These are phyloP conservation scores for Amphipyra berbera DNA, from an alignment of 2,888 invertebrate genomes.

Conservation along the genomic window DNA sequence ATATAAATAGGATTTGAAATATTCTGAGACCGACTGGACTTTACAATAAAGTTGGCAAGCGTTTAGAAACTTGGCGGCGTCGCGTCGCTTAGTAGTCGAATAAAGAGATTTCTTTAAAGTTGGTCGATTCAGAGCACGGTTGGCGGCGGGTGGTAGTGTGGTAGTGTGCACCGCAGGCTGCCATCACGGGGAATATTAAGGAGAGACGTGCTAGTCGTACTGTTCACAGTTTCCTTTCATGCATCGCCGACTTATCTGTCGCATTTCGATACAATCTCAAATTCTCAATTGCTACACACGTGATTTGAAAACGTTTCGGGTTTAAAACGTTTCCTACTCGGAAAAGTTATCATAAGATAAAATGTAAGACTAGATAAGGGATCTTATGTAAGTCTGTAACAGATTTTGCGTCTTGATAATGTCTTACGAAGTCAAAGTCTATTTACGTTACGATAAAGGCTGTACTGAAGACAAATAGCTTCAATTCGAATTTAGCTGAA, in stretches of 20 bases:
- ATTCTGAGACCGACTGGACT: constrained; percentile 29
- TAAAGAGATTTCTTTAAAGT: constrained; percentile 63
- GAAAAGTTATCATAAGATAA: constrained; percentile 15
- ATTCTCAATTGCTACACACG: constrained; percentile 56
- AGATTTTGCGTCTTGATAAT: constrained; percentile 3
- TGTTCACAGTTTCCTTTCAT: constrained; percentile 50
- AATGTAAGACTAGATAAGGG: constrained; percentile 5
- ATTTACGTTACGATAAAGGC: not conserved
- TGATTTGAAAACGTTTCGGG: constrained; percentile 47
- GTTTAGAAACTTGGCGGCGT: constrained; percentile 51
- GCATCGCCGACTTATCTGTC: constrained; percentile 52
- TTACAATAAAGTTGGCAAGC: constrained; percentile 42
- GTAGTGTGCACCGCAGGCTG: constrained; percentile 41
- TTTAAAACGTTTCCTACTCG: constrained; percentile 14
- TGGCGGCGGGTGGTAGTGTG: constrained; percentile 51
- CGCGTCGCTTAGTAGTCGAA: constrained; percentile 58
- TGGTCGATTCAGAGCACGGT: constrained; percentile 58
- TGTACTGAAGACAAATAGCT: too few relatives aligned
- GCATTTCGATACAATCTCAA: constrained; percentile 61
- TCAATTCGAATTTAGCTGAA: too few relatives aligned
- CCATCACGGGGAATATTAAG: constrained; percentile 60
- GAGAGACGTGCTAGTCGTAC: constrained; percentile 52
- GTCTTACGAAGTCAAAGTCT: constrained; percentile 5
- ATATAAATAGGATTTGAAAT: constrained; percentile 2
- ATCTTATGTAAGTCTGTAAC: constrained; percentile 2